Evolutionary conservation across 2,113 vertebrate genomes (phyloP).

Genomic region (Gallinago undulata): DNA sequence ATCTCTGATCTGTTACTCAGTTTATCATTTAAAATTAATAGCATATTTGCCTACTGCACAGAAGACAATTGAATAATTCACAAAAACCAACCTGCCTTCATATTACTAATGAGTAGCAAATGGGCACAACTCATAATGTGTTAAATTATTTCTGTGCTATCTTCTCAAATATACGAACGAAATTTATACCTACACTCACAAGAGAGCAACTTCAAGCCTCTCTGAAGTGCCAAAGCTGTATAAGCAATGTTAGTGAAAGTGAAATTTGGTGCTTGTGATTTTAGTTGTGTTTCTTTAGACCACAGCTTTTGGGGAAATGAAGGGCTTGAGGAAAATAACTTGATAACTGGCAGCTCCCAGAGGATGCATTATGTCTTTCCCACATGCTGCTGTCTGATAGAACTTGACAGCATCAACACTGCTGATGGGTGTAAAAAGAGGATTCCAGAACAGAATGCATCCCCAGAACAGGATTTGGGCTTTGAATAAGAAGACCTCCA

Average conservation of each 20-base stretch:
- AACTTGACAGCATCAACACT: conserved; percentile 26
- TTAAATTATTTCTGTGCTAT: background rate
- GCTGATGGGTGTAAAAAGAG: background rate
- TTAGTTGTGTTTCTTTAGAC: background rate
- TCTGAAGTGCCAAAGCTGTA: background rate
- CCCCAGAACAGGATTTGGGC: background rate
- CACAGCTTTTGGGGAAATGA: background rate
- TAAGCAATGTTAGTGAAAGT: background rate
- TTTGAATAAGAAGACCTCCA: background rate
- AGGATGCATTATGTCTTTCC: conserved; percentile 13
- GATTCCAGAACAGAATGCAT: background rate
- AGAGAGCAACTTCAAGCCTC: background rate
- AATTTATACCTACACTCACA: background rate
- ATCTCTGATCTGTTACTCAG: background rate
- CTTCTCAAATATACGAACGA: background rate
- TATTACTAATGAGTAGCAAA: background rate
- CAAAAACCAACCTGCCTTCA: background rate
- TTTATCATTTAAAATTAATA: background rate
- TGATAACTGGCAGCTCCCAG: background rate
- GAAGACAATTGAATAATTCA: background rate
- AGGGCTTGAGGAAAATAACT: background rate
- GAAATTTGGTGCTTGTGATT: background rate
- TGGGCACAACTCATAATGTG: background rate
- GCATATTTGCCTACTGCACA: background rate
- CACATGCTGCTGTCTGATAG: background rate